These are phyloP conservation scores for Palythoa heliodiscus DNA, from an alignment of 92 coral and sea anemone species.

Conservation along the genomic window DNA sequence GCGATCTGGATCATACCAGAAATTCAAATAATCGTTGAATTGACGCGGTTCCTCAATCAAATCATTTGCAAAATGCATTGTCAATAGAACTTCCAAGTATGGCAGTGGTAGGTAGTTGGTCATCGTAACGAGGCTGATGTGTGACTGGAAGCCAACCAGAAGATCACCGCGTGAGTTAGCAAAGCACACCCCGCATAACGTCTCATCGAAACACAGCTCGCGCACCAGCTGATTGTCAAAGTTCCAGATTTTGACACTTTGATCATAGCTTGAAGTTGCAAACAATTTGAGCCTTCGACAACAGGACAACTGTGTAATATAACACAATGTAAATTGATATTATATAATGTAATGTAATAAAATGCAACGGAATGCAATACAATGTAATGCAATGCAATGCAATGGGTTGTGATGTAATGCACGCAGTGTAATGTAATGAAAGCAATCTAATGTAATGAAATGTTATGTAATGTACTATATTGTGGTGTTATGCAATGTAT, in stretches of 20 bases:
- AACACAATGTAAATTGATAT: neutral
- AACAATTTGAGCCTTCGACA: conserved; percentile 85
- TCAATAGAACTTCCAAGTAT: conserved; percentile 75
- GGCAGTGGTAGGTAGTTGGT: conserved; percentile 82
- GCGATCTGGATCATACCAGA: conserved; percentile 84
- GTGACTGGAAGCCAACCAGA: conserved; percentile 95
- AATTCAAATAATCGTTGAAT: conserved; percentile 82
- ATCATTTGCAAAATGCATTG: conserved; percentile 85
- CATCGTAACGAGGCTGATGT: conserved; percentile 85
- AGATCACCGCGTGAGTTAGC: conserved; percentile 97
- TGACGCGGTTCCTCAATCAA: conserved; percentile 84
- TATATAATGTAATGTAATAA: neutral
- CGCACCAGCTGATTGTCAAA: conserved; percentile 85
- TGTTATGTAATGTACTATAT: no score
- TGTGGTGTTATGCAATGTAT: no score
- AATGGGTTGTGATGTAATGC: neutral
- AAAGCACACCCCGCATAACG: conserved; percentile 95
- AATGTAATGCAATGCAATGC: neutral
- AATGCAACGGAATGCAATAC: no score
- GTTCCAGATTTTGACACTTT: conserved; percentile 92
- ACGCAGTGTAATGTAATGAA: no score
- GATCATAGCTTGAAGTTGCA: conserved; percentile 96
- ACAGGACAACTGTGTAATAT: conserved; percentile 71
- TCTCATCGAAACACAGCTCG: conserved; percentile 89
- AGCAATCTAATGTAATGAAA: neutral